A percentile compares a stretch with the other conserved stretches of the same genome.
Evolutionary conservation across 1,140 invertebrate species (phyloP).

Genomic region (Uloborus diversus): DNA sequence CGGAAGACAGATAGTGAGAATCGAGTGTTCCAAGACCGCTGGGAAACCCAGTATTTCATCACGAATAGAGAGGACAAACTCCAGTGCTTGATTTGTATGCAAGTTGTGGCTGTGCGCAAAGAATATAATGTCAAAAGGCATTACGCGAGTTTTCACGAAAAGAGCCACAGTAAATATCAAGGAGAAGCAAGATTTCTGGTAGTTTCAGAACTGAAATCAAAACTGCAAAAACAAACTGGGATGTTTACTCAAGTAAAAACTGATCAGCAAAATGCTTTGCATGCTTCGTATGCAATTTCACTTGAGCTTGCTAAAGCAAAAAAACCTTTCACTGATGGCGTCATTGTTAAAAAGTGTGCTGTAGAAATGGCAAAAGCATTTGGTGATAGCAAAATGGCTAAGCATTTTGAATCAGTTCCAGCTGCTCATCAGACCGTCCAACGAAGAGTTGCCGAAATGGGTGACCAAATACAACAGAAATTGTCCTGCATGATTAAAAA

Average conservation of each 20-base stretch:
- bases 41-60: too few relatives aligned
- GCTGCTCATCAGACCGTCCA: neutral
- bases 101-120: too few relatives aligned
- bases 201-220: neutral
- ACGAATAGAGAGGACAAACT: too few relatives aligned
- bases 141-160: neutral
- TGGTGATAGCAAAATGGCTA: neutral
- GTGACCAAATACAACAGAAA: neutral
- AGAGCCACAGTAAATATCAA: neutral
- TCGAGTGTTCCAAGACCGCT: too few relatives aligned
- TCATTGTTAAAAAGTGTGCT: neutral
- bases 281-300: neutral
- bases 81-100: too few relatives aligned
- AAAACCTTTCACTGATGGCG: neutral
- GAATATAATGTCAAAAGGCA: too few relatives aligned
- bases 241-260: neutral
- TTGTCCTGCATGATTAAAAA: neutral
- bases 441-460: neutral
- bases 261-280: neutral
- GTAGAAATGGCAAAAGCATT: neutral
- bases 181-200: neutral
- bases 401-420: neutral
- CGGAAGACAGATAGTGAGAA: too few relatives aligned
- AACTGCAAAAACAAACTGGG: neutral
- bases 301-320: neutral